Evolutionary conservation across 2,113 vertebrate species (phyloP), one percentile per base, ranked within the genome.

Genomic region (Callipepla californica): DNA sequence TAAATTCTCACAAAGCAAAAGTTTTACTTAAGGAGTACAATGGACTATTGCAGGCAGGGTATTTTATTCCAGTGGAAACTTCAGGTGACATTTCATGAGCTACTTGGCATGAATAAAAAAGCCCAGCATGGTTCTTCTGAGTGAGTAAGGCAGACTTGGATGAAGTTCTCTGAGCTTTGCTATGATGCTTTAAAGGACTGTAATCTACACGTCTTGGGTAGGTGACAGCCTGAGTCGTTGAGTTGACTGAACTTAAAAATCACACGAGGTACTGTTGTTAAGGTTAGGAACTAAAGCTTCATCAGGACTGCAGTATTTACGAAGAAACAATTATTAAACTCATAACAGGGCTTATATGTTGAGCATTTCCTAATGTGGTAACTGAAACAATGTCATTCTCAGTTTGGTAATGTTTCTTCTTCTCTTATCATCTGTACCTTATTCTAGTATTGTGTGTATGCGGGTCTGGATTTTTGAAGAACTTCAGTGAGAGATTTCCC

Each of bases 241-340:
- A 65, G 42, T 83, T 90, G 90, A 81, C 1, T 92, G 74, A 95
- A 91, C 48, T 90, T 88, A 58, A 40, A 94, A 91, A 89, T 94
- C 53, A 32, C 3, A 30, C 72, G 38, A 62, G 77, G 23, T 77
- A n/a, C 87, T 92, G 87, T 61, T 93, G 88, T 72, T 85, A 65
- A 89, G 77, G 70, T 95, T 74, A 96, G 55, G 69, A 87, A 61
- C 62, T 68, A 42, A 77, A 32, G 20, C 6, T 38, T 74, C 45
- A 4, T 13, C 44, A 47, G 20, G 36, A 89, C 11, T 26, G 21
- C 1, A 23, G 17, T 89, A 44, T 83, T 8, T 22, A 62, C 14
- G 82, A 57, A 90, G 63, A 85, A 73, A 72, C 48, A 36, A 9
- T 32, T 63, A 36, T 8, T 77, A 51, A 80, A 59, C 58, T 76